phyloP scores from a whole-genome alignment of 2,888 invertebrate genomes.

The Conus canariensis region DNA sequence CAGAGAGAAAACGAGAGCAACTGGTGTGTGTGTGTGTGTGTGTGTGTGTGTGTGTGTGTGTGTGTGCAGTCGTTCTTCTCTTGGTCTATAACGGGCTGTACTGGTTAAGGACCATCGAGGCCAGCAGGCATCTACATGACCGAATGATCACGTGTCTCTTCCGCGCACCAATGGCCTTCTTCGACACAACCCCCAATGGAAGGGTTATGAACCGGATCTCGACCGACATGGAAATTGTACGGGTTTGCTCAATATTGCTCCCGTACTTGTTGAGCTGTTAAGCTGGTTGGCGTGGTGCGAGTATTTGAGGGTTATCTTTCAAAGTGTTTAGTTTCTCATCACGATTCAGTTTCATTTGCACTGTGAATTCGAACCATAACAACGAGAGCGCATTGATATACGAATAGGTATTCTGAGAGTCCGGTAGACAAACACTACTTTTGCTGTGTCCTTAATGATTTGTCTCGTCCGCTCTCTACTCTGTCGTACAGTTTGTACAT shows the following conservation, averaged over 20 bases:
- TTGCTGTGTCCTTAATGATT: too few relatives aligned
- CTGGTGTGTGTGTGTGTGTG: not conserved
- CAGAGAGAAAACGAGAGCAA: too few relatives aligned
- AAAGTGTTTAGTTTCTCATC: too few relatives aligned
- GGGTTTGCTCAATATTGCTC: not conserved
- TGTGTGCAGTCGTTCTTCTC: slow-evolving; percentile 43
- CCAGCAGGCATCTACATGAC: slow-evolving; percentile 46
- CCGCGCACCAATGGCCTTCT: slow-evolving; percentile 62
- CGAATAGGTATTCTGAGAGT: too few relatives aligned
- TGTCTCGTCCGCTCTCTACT: too few relatives aligned
- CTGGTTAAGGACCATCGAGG: slow-evolving; percentile 47
- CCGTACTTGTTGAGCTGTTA: too few relatives aligned
- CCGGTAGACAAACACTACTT: too few relatives aligned
- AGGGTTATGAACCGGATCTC: slow-evolving; percentile 64
- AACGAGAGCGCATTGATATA: too few relatives aligned
- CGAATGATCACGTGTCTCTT: slow-evolving; percentile 44
- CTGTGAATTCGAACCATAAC: too few relatives aligned
- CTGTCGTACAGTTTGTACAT: too few relatives aligned
- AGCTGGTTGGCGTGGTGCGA: not conserved
- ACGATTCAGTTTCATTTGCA: too few relatives aligned
- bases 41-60: not conserved
- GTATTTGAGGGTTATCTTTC: not conserved
- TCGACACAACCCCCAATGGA: slow-evolving; percentile 67
- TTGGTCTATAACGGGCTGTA: slow-evolving; percentile 45
- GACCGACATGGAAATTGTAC: slow-evolving; percentile 61